A percentile compares a stretch with the other conserved stretches of the same genome.
Evolutionary conservation across 2,888 invertebrate species (phyloP).

Genomic region (Chloroclystis v-ata): DNA sequence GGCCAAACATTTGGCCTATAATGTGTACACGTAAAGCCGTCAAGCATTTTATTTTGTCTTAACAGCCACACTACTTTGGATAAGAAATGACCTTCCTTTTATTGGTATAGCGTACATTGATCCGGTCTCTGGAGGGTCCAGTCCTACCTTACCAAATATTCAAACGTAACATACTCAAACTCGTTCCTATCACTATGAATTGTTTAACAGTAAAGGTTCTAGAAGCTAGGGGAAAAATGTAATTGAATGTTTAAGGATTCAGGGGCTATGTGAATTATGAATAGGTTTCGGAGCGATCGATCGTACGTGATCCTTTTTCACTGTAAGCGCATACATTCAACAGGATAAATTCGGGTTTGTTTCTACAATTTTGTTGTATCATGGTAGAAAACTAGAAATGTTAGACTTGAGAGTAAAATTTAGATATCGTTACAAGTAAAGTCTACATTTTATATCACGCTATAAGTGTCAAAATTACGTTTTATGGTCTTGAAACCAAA

Average conservation of each 20-base stretch:
- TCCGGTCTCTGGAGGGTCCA: neutral
- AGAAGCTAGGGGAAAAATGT: conserved; percentile 23
- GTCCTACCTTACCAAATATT: conserved; percentile 7
- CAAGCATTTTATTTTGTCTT: neutral
- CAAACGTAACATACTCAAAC: conserved; percentile 8
- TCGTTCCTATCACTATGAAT: conserved; percentile 18
- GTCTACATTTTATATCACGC: no score
- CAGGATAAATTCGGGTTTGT: neutral
- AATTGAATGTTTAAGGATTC: conserved; percentile 25
- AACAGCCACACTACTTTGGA: no score
- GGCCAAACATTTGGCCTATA: no score
- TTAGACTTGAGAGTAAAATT: no score
- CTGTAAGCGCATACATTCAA: neutral
- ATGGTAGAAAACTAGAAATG: no score
- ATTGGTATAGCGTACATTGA: no score
- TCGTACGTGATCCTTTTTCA: neutral
- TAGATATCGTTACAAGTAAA: no score
- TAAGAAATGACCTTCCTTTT: no score
- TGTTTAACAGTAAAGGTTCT: conserved; percentile 25
- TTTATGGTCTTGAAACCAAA: no score
- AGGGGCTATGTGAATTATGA: conserved; percentile 17
- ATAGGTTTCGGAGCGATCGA: conserved; percentile 10
- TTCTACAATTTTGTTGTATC: no score
- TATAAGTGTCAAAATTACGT: no score
- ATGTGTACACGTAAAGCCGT: no score